Evolutionary conservation across 2,888 invertebrate genomes (phyloP).

Genomic region (Sesia bembeciformis): DNA sequence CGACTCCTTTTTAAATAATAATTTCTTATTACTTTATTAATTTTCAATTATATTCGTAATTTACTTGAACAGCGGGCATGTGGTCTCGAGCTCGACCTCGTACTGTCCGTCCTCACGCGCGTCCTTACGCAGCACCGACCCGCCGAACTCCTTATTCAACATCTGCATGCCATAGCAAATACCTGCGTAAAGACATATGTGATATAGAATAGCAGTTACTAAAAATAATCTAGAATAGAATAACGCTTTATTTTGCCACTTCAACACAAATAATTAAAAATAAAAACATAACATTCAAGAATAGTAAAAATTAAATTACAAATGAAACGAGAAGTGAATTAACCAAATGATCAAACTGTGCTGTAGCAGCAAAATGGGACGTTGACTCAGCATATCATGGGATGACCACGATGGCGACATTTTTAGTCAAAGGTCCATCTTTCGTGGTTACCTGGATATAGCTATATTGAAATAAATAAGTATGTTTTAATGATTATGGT

Average conservation of each 20-base stretch:
- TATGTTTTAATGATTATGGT: too few species aligned
- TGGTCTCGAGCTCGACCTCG: constrained; percentile 88
- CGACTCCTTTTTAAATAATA: too few species aligned
- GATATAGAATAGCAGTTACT: background rate
- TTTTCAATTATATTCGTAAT: constrained; percentile 17
- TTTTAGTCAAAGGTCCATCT: too few species aligned
- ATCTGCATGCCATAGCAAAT: constrained; percentile 99
- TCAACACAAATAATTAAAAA: background rate
- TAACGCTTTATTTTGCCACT: background rate
- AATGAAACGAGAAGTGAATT: too few species aligned
- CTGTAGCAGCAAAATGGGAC: too few species aligned
- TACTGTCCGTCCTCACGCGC: constrained; percentile 96
- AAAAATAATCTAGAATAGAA: background rate
- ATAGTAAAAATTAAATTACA: too few species aligned
- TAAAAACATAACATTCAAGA: background rate
- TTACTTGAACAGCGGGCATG: constrained; percentile 94
- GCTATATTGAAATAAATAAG: too few species aligned
- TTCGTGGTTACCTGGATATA: too few species aligned
- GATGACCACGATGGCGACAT: too few species aligned
- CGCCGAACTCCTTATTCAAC: constrained; percentile 98
- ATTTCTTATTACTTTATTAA: too few species aligned
- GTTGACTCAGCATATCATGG: too few species aligned
- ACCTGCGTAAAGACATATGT: constrained; percentile 65
- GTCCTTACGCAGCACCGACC: constrained; percentile 90
- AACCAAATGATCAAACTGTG: too few species aligned